Evolutionary conservation across 2,888 invertebrate species (phyloP), one percentile per base, ranked within the genome.

Genomic region (Steromphala cineraria): DNA sequence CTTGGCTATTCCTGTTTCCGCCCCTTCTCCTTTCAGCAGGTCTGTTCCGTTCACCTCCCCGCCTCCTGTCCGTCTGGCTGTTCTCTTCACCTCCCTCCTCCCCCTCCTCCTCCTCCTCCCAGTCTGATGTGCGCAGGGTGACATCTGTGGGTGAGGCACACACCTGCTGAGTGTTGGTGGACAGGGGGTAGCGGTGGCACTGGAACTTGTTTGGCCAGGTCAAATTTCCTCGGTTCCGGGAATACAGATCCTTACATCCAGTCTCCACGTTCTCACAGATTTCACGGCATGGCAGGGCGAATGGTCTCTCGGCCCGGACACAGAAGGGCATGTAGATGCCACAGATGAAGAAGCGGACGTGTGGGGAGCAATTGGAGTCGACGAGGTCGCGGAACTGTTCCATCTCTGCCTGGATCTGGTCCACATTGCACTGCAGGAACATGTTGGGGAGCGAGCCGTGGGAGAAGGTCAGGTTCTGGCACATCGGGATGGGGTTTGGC

Each of bases 171-270:
- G 21, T n/a, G 76, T 75, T 79, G 19, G 74, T 74, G 1, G 79
- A 80, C 4, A 36, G 21, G 7, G 88, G 87, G 67, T 86, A 90
- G 7, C 89, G 82, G 75, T 90, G 90, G 80, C 90, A 90, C 74
- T 90, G 90, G 8, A 90, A 82, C 81, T 90, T 90, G 53, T 85
- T 86, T 4, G 89, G 89, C 90, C 90, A 90, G 7, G 86, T 86
- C 0, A 90, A 81, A 0, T 85, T 86, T 8, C 84, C 84, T 71
- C 87, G 86, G 15, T 87, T 77, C 28, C 83, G 67, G 8, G 28
- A 56, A 67, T 87, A 85, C 4, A 77, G 56, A 2, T 53, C 75
- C 62, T 81, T 81, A 67, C 91, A 91, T 0, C 83, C 82, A 2
- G 15, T 15, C 21, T 80, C 53, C 0, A 91, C 87, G 56, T 87